Evolutionary conservation across 2,113 vertebrate genomes (phyloP), one percentile per base, ranked within the genome.

Genomic region (Piaya cayana): DNA sequence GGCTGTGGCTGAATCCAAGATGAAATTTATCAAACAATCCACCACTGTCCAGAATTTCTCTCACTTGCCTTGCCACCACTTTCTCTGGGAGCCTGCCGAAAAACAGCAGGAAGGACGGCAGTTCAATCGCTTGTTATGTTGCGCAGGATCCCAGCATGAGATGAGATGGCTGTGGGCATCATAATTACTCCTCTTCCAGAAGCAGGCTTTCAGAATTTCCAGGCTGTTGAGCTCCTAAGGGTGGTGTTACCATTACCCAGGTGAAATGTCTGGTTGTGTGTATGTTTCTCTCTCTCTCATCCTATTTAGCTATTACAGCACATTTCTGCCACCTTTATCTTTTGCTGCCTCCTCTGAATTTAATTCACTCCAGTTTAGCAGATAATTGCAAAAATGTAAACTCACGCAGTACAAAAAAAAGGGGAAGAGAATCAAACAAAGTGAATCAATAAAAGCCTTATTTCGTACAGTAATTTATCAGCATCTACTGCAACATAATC

Each of bases 11-110:
- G 72, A 90, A 78, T 90, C 90, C 65, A 63, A 89, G 93, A 95
- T 79, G 89, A 94, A 88, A 96, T 93, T 56, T 70, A 95, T 93
- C 94, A 82, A 88, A 96, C 93, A 97, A 97, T 94, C 91, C 16
- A 15, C 93, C 74, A 89, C 92, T 95, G 95, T 96, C 91, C 97
- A 82, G 76, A 37, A 60, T 92, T 92, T 67, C 84, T 92, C 93
- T 84, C 87, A 12, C 86, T 96, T 4, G 81, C 69, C 76, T 90
- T 72, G 86, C 93, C 84, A 90, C 72, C 39, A 15, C 74, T 93
- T 95, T 91, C 78, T 94, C 86, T 90, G 94, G 89, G 92, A 97
- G 92, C 82, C 64, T 92, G 94, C 64, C 2, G 47, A 93, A 96
- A 96, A 77, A 64, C 90, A 96, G 90, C 86, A 26, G 94, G 94